Evolutionary conservation across 2,888 invertebrate genomes (phyloP).

Genomic region (Rhingia campestris): DNA sequence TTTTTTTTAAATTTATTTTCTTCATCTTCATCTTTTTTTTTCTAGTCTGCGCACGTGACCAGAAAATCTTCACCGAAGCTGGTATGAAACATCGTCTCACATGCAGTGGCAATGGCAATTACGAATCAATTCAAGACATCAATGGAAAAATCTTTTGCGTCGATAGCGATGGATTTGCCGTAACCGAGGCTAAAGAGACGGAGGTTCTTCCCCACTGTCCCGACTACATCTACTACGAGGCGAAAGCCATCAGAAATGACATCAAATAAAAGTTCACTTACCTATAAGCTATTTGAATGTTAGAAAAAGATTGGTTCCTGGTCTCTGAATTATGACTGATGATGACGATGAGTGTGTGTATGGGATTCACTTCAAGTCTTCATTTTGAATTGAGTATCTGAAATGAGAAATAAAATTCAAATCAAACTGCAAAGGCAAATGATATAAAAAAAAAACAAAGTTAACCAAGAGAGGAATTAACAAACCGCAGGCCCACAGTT

Average conservation of each 20-base stretch:
- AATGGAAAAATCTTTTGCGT: slow-evolving; percentile 85
- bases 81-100: slow-evolving; percentile 83
- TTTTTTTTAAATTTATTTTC: no score
- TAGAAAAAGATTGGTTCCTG: slow-evolving; percentile 72
- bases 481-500: slow-evolving; percentile 50
- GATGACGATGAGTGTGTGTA: slow-evolving; percentile 14
- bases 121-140: slow-evolving; percentile 84
- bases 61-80: slow-evolving; percentile 83
- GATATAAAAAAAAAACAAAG: slow-evolving; percentile 44
- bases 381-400: slow-evolving; percentile 69
- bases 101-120: slow-evolving; percentile 85
- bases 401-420: slow-evolving; percentile 32
- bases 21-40: background rate
- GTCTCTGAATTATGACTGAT: slow-evolving; percentile 55
- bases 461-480: slow-evolving; percentile 60
- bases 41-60: slow-evolving; percentile 86
- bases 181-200: slow-evolving; percentile 75
- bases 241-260: slow-evolving; percentile 28
- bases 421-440: slow-evolving; percentile 2
- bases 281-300: slow-evolving; percentile 51
- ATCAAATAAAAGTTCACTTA: slow-evolving; percentile 40
- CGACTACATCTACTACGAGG: slow-evolving; percentile 73
- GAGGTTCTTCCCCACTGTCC: slow-evolving; percentile 65
- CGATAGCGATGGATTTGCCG: slow-evolving; percentile 85
- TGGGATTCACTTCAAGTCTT: slow-evolving; percentile 49